These are phyloP conservation scores for Ricordea florida DNA, from an alignment of 92 coral and sea anemone species.

Conservation along the genomic window DNA sequence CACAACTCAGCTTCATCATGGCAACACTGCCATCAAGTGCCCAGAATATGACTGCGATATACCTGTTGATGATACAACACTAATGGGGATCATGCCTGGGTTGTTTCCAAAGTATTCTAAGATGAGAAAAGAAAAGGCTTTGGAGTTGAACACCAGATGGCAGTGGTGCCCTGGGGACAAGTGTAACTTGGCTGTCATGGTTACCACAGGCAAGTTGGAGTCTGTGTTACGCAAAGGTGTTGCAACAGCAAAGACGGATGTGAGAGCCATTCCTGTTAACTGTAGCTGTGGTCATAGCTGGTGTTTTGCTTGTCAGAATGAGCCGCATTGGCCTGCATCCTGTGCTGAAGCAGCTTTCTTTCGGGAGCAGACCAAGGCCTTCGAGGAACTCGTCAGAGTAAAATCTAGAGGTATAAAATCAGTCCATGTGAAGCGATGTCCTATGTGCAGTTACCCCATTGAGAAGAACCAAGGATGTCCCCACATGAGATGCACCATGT, in stretches of 20 bases:
- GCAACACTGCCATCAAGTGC: conserved; percentile 22
- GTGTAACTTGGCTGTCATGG: conserved; percentile 47
- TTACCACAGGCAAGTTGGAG: background rate
- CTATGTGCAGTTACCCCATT: conserved; percentile 67
- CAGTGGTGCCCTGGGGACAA: conserved; percentile 73
- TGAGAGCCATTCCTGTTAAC: conserved; percentile 34
- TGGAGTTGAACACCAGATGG: conserved; percentile 39
- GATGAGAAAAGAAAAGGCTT: conserved; percentile 35
- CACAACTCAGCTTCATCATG: conserved; percentile 25
- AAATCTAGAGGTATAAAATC: conserved; percentile 54
- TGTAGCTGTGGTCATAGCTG: conserved; percentile 62
- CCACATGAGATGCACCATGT: conserved; percentile 66
- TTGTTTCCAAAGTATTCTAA: conserved; percentile 13
- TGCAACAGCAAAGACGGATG: background rate
- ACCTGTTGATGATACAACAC: conserved; percentile 42
- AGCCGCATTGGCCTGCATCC: conserved; percentile 85
- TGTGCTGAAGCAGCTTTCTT: conserved; percentile 56
- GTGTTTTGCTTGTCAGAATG: conserved; percentile 75
- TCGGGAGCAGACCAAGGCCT: conserved; percentile 42
- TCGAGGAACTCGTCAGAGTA: conserved; percentile 33
- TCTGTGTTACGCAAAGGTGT: background rate
- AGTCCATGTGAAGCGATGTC: conserved; percentile 66
- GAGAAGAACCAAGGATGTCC: conserved; percentile 74
- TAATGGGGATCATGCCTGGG: conserved; percentile 43
- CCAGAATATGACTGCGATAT: conserved; percentile 36